Evolutionary conservation across 2,888 invertebrate genomes (phyloP).

Genomic region (Eupsilia transversa): DNA sequence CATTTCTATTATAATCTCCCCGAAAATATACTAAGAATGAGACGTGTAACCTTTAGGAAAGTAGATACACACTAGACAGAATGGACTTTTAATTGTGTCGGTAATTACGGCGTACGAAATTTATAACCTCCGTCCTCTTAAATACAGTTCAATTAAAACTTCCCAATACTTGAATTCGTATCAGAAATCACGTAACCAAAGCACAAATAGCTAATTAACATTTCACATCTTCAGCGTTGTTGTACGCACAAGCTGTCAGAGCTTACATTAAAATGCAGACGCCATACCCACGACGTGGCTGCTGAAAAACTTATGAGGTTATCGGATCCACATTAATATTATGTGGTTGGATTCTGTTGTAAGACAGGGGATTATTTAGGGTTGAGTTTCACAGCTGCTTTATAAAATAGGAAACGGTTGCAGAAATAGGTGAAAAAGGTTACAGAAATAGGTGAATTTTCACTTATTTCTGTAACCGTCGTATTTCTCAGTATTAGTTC

Average conservation of each 20-base stretch:
- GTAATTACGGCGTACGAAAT: no score
- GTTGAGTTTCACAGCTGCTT: not conserved
- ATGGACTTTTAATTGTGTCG: no score
- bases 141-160: no score
- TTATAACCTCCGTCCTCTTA: no score
- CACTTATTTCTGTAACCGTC: no score
- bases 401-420: no score
- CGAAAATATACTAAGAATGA: not conserved
- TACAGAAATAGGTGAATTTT: no score
- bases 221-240: slow-evolving; percentile 13
- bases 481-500: no score
- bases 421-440: no score
- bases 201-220: slow-evolving; percentile 19
- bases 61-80: no score
- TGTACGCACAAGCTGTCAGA: not conserved
- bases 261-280: slow-evolving; percentile 35
- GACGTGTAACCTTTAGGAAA: no score
- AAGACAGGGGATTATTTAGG: slow-evolving; percentile 8
- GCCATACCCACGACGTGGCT: not conserved
- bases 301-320: slow-evolving; percentile 39
- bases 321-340: slow-evolving; percentile 15
- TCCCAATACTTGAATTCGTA: not conserved
- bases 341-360: not conserved
- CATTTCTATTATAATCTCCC: no score
- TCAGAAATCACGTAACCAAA: slow-evolving; percentile 4